Conservation (phyloP, 2,797 vertebrate genomes). For the Myripristis jacobus region DNA sequence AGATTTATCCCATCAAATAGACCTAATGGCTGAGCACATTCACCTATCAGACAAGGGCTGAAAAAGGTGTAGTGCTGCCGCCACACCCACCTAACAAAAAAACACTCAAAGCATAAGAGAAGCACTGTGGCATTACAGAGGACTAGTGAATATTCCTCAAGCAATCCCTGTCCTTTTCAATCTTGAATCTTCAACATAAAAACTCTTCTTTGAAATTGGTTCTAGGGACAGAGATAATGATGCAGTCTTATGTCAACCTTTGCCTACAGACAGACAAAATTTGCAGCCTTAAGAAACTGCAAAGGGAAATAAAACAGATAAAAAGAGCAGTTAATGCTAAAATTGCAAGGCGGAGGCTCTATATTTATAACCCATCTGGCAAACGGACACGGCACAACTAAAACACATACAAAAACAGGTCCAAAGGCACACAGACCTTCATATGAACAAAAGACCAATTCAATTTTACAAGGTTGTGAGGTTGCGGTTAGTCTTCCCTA, state of each 20-base stretch:
- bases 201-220: not conserved
- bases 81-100: slow-evolving; percentile 15
- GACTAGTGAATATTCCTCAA: not conserved
- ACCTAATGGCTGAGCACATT: slow-evolving; percentile 16
- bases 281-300: not conserved
- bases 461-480: slow-evolving; percentile 23
- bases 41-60: slow-evolving; percentile 15
- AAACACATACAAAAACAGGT: slow-evolving; percentile 9
- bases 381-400: not conserved
- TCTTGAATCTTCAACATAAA: not conserved
- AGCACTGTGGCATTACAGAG: not conserved
- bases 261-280: not conserved
- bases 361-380: slow-evolving; percentile 6
- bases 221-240: not conserved
- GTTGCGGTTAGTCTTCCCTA: slow-evolving; percentile 38
- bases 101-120: not conserved
- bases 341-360: not conserved
- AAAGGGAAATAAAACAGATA: slow-evolving; percentile 17
- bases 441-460: slow-evolving; percentile 7
- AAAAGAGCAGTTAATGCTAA: slow-evolving; percentile 13
- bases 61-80: not conserved
- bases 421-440: slow-evolving; percentile 19
- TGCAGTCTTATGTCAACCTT: not conserved
- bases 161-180: not conserved
- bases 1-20: slow-evolving; percentile 32